Evolutionary conservation across 2,888 invertebrate genomes (phyloP), one percentile per base, ranked within the genome.

Genomic region (Acronicta psi): DNA sequence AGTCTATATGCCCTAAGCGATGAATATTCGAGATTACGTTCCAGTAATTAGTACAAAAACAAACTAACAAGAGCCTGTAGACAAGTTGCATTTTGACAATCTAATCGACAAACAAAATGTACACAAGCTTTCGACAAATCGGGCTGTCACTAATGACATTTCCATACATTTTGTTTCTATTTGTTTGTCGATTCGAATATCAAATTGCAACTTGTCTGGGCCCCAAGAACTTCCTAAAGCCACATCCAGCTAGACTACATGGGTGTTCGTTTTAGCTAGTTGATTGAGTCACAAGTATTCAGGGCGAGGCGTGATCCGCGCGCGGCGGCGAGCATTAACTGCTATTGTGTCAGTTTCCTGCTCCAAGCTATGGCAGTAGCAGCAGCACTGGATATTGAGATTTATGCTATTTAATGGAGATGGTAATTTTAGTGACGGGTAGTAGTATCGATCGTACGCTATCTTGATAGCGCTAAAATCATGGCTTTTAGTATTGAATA

Each of bases 241-340:
- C 60, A 36, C 54, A 38, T 61, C 69, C 17, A 61, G 56, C 17
- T 0, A n/a, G 7, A 3, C 18, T 37, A 46, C 17, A 43, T 49
- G 38, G 6, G 0, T n/a, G 40, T n/a, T 1, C 14, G 6, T 44
- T 58, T 56, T 57, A 49, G 50, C 60, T 49, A 73, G 60, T 61
- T 69, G 74, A 74, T 75, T 73, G 73, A 75, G 66, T 44, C 52
- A 54, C 62, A 14, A 55, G 37, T 63, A 69, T 63, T 52, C 45
- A 58, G 63, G 69, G 66, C 66, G 69, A 53, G 76, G 45, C 73
- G 59, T 58, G 69, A 42, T 44, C 46, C 37, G 40, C 65, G 40
- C 71, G 51, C 18, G 34, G 38, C 11, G 34, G 52, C 23, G 14
- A 40, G 57, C 51, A 58, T 66, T 66, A 66, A 31, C 42, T 36